phyloP scores from a whole-genome alignment of 64 coral and sea anemone species.

The Stichodactyla helianthus region DNA sequence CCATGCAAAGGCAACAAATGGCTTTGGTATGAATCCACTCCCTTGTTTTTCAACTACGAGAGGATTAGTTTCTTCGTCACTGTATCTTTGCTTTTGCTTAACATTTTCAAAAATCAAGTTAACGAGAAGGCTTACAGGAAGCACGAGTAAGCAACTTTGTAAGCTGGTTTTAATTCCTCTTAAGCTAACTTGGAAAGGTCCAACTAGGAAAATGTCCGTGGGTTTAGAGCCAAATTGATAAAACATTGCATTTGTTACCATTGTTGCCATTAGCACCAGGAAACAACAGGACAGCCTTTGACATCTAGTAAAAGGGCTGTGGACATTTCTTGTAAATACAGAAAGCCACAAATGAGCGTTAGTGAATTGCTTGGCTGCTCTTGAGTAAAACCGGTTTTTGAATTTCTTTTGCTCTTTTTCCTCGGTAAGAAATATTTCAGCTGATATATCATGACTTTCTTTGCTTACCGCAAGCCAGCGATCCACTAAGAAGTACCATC shows the following conservation, averaged over 20 bases:
- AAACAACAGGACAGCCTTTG: constrained; percentile 58
- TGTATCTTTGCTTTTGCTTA: neutral
- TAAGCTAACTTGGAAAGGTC: constrained; percentile 49
- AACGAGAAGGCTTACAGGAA: constrained; percentile 38
- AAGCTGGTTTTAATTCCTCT: constrained; percentile 41
- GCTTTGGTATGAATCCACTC: neutral
- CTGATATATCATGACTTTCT: constrained; percentile 4
- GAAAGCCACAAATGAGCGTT: constrained; percentile 61
- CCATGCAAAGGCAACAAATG: neutral
- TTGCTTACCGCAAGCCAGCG: constrained; percentile 51
- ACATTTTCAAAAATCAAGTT: constrained; percentile 47
- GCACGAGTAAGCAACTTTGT: constrained; percentile 36
- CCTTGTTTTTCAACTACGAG: neutral
- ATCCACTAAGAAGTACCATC: constrained; percentile 32
- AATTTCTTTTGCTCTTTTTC: constrained; percentile 19
- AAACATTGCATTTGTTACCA: constrained; percentile 60
- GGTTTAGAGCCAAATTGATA: constrained; percentile 32
- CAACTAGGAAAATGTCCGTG: constrained; percentile 26
- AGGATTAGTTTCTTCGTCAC: neutral
- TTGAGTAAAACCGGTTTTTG: constrained; percentile 38
- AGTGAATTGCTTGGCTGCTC: constrained; percentile 15
- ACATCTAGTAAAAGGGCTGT: constrained; percentile 52
- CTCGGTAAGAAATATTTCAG: constrained; percentile 13
- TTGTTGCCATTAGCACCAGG: constrained; percentile 23
- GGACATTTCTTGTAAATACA: constrained; percentile 32